phyloP scores from a whole-genome alignment of 2,888 invertebrate species.

The Palloptera scutellata region DNA sequence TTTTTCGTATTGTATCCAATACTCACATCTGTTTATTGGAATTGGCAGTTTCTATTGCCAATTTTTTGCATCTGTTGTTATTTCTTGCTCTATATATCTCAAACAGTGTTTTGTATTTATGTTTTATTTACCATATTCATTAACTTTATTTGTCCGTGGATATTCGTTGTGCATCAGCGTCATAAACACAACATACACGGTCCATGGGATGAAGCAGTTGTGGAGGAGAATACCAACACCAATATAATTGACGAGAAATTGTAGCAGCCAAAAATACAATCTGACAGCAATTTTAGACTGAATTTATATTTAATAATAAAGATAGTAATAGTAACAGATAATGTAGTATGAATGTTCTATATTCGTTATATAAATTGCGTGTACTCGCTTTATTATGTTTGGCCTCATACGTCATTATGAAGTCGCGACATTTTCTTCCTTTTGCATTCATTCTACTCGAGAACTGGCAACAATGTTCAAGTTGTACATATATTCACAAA shows the following conservation, averaged over 20 bases:
- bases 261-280: slow-evolving; percentile 43
- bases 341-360: too few relatives aligned
- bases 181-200: slow-evolving; percentile 94
- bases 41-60: slow-evolving; percentile 68
- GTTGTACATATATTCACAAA: too few relatives aligned
- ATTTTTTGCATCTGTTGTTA: slow-evolving; percentile 66
- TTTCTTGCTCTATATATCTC: slow-evolving; percentile 69
- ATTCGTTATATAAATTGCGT: too few relatives aligned
- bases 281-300: too few relatives aligned
- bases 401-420: too few relatives aligned
- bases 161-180: slow-evolving; percentile 79
- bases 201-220: slow-evolving; percentile 96
- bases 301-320: too few relatives aligned
- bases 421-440: too few relatives aligned
- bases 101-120: slow-evolving; percentile 71
- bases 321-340: too few relatives aligned
- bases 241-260: slow-evolving; percentile 49
- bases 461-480: too few relatives aligned
- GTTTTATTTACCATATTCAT: slow-evolving; percentile 70
- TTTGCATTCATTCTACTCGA: too few relatives aligned
- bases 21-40: slow-evolving; percentile 72
- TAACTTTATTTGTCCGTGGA: slow-evolving; percentile 76
- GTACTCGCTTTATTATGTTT: too few relatives aligned
- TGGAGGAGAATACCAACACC: slow-evolving; percentile 66
- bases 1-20: slow-evolving; percentile 90